A percentile compares a stretch with the other conserved stretches of the same genome.
Evolutionary conservation across 37 sponge, comb jelly and placozoan genomes (phyloP).

Genomic region (Mnemiopsis leidyi): DNA sequence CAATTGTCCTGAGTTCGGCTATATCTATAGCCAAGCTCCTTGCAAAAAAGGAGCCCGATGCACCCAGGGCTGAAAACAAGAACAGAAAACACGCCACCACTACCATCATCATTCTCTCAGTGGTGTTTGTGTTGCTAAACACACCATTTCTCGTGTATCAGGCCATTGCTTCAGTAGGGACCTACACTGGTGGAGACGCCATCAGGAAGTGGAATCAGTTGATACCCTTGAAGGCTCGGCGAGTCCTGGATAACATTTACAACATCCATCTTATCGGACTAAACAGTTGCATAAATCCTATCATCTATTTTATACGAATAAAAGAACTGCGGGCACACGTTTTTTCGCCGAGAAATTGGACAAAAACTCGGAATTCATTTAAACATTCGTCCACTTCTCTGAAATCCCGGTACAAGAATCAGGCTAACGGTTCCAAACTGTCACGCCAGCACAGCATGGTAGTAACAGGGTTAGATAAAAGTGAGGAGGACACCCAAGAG

Average conservation of each 20-base stretch:
- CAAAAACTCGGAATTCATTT: background rate
- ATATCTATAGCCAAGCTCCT: background rate
- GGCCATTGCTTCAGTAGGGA: background rate
- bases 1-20: background rate
- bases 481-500: background rate
- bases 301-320: background rate
- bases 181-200: background rate
- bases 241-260: background rate
- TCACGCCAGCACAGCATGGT: background rate
- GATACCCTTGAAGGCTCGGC: background rate
- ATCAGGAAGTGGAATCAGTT: background rate
- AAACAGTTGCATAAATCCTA: constrained; percentile 12
- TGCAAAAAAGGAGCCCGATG: background rate
- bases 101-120: background rate
- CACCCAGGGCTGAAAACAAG: background rate
- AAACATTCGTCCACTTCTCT: no score
- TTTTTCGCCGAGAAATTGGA: background rate
- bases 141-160: constrained; percentile 13
- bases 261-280: background rate
- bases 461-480: background rate
- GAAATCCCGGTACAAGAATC: no score
- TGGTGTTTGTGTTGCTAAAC: background rate
- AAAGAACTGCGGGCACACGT: background rate
- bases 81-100: background rate
- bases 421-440: no score